A percentile compares a stretch with the other conserved stretches of the same genome.
These are phyloP conservation scores for Poecilia latipinna DNA, from an alignment of 2,113 vertebrate species.

Conservation along the genomic window DNA sequence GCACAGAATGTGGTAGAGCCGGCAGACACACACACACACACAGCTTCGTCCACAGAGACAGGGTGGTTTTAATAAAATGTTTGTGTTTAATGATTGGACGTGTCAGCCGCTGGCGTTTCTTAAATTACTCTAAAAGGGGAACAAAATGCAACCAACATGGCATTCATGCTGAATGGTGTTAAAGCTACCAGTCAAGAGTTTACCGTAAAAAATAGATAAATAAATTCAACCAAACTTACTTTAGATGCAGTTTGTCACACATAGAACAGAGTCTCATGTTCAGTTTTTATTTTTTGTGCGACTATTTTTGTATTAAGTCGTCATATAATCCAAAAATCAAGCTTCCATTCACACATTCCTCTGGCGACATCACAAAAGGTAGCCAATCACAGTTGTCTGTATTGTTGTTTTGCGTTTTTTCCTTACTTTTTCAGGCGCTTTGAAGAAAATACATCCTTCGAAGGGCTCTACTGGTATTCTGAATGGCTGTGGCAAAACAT, in stretches of 20 bases:
- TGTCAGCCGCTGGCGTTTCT: neutral
- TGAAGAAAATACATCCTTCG: neutral
- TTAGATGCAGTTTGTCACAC: neutral
- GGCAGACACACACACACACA: neutral
- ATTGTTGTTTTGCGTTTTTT: neutral
- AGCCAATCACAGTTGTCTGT: neutral
- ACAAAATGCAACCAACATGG: neutral
- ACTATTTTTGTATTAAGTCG: neutral
- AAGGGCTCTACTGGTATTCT: neutral
- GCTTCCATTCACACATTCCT: neutral
- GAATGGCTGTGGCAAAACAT: neutral
- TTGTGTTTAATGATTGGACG: constrained; percentile 5
- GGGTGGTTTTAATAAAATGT: neutral
- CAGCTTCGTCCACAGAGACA: neutral
- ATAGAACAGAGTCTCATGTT: neutral
- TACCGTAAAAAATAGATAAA: neutral
- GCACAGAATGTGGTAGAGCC: neutral
- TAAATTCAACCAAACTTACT: neutral
- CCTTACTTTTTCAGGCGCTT: neutral
- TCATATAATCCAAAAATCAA: neutral
- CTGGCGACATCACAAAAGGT: neutral
- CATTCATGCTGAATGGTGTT: neutral
- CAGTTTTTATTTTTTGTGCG: neutral
- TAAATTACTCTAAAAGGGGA: neutral
- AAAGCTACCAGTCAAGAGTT: neutral